A percentile compares a stretch with the other conserved stretches of the same genome.
Conservation (phyloP, 2,888 invertebrate genomes). For the Drosophila longiperda region DNA sequence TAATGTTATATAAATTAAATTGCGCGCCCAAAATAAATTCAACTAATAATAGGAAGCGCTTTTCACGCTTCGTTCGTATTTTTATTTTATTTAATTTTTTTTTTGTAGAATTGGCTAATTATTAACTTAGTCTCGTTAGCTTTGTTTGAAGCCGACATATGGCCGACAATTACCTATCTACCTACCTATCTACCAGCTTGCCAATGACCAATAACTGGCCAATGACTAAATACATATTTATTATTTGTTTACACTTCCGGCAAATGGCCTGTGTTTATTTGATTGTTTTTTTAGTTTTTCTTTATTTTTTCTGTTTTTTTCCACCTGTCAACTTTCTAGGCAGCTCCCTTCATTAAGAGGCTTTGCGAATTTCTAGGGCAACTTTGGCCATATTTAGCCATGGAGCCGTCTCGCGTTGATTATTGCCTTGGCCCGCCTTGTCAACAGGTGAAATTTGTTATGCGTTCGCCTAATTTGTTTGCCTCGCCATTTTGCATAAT, state of each 20-base stretch:
- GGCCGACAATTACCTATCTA: slow-evolving; percentile 1
- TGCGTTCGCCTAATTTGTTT: slow-evolving; percentile 61
- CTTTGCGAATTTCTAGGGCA: slow-evolving; percentile 61
- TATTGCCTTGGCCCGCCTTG: slow-evolving; percentile 68
- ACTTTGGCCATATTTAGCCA: slow-evolving; percentile 54
- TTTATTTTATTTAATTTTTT: slow-evolving; percentile 14
- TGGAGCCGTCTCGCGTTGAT: slow-evolving; percentile 41
- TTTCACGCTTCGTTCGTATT: slow-evolving; percentile 63
- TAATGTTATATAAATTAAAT: slow-evolving; percentile 77
- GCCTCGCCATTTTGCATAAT: slow-evolving; percentile 58
- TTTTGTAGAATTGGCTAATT: slow-evolving; percentile 50
- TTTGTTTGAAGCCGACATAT: slow-evolving; percentile 51
- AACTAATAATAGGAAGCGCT: slow-evolving; percentile 76
- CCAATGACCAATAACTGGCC: slow-evolving; percentile 21
- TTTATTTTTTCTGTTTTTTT: slow-evolving; percentile 8
- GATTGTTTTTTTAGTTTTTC: slow-evolving; percentile 13
- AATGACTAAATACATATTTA: slow-evolving; percentile 30
- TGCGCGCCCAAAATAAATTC: slow-evolving; percentile 76
- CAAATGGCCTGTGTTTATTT: slow-evolving; percentile 33
- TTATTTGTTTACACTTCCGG: slow-evolving; percentile 54
- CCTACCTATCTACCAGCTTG: slow-evolving; percentile 17
- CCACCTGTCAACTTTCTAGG: slow-evolving; percentile 58
- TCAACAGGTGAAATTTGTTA: slow-evolving; percentile 71
- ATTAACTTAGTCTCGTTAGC: slow-evolving; percentile 59
- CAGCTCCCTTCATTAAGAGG: slow-evolving; percentile 21